A percentile compares a stretch with the other conserved stretches of the same genome.
phyloP scores from a whole-genome alignment of 2,113 vertebrate genomes.

The Brienomyrus brachyistius region DNA sequence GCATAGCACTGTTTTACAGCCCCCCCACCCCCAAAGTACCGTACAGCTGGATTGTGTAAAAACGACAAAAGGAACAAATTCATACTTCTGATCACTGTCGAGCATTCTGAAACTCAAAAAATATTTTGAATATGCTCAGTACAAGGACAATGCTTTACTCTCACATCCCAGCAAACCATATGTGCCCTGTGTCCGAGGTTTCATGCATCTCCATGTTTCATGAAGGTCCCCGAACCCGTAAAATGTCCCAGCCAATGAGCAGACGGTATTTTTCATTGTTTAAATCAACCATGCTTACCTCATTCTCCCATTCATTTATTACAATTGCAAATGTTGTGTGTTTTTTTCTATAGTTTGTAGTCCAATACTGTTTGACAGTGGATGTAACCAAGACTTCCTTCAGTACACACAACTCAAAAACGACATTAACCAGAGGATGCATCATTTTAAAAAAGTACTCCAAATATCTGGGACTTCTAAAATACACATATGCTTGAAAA shows the following conservation, averaged over 20 bases:
- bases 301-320: background rate
- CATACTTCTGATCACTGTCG: background rate
- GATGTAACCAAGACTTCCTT: background rate
- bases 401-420: background rate
- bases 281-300: background rate
- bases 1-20: background rate
- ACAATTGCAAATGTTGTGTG: background rate
- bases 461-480: background rate
- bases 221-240: background rate
- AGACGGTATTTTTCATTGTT: background rate
- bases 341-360: background rate
- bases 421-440: background rate
- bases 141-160: background rate
- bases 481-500: background rate
- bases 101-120: background rate
- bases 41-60: conserved; percentile 23
- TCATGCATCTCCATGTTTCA: background rate
- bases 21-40: conserved; percentile 5
- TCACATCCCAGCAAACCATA: background rate
- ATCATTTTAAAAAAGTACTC: background rate
- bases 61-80: conserved; percentile 3
- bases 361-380: background rate
- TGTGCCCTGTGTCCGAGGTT: background rate
- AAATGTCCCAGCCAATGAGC: background rate
- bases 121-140: background rate